Evolutionary conservation across 1,140 invertebrate genomes (phyloP), one percentile per base, ranked within the genome.

Genomic region (Globodera rostochiensis): DNA sequence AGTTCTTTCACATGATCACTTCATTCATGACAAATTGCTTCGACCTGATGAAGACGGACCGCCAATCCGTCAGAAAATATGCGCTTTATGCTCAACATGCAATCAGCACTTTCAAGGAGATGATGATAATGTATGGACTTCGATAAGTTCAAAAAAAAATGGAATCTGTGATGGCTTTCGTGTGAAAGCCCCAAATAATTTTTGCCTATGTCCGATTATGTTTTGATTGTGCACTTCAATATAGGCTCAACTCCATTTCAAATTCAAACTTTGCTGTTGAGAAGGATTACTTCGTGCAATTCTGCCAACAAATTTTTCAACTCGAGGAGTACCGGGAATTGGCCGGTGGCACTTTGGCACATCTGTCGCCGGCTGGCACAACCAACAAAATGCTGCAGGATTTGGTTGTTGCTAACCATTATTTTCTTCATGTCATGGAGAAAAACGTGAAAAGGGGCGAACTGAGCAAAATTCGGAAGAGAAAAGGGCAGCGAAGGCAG

Each of bases 361-460:
- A 21, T 84, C 73, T 84, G 64, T 77, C 79, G 79, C 83, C 83
- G 45, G 49, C 74, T 36, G 50, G 82, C 6, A 57, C 69, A 46
- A 84, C 83, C 19, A 46, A 70, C n/a, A 75, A 73, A 73, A 82
- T 85, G 85, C 74, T 85, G 19, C 77, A 85, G 53, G 84, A 85
- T 75, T 84, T 85, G 53, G 57, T 85, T 70, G 57, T 85, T 46
- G 78, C 85, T 3, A 85, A 85, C 75, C 84, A 85, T 60, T 85
- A 83, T 36, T 85, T 86, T 49, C 3, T 85, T 49, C 73, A 80
- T 60, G 50, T 84, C 36, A 84, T 85, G 77, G 84, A 85, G 50
- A 87, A 74, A 8, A 70, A 82, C 21, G 70, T 80, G 19, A 74
- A 82, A 15, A 19, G n/a, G 7, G 84, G 85, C 3, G 74, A 74